A percentile compares a stretch with the other conserved stretches of the same genome.
Evolutionary conservation across 2,113 vertebrate species (phyloP).

Genomic region (Chrysochloris asiatica): DNA sequence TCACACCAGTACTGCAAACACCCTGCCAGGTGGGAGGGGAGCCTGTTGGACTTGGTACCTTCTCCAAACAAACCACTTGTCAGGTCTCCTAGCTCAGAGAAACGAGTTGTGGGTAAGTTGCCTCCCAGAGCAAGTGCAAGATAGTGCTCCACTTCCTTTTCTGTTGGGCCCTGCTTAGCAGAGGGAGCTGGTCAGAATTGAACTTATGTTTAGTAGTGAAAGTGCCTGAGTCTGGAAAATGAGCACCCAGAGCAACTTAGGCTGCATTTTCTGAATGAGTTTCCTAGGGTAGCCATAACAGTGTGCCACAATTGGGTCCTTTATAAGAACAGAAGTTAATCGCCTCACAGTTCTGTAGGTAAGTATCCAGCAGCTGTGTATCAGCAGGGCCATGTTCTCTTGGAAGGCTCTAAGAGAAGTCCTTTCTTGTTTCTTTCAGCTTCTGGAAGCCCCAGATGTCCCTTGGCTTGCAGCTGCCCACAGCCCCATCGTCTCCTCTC

Average conservation of each 20-base stretch:
- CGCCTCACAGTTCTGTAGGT: background rate
- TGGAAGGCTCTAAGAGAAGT: background rate
- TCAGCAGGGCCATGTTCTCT: background rate
- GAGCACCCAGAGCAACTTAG: background rate
- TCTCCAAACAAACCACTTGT: rapidly evolving
- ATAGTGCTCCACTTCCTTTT: background rate
- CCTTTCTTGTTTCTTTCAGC: no score
- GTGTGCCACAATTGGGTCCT: background rate
- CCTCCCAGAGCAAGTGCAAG: background rate
- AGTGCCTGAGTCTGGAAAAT: background rate
- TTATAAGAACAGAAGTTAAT: background rate
- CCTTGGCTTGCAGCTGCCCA: no score
- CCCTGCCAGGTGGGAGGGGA: background rate
- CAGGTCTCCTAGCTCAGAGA: background rate
- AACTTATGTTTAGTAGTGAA: rapidly evolving
- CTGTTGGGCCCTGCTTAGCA: background rate
- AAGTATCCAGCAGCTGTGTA: background rate
- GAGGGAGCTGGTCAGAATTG: background rate
- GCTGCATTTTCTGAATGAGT: background rate
- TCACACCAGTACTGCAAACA: no score
- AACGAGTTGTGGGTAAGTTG: background rate
- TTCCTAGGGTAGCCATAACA: background rate
- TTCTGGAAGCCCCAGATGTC: no score
- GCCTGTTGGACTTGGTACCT: background rate
- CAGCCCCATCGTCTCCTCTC: no score